Evolutionary conservation across 2,888 invertebrate species (phyloP).

Genomic region (Diadromus collaris): DNA sequence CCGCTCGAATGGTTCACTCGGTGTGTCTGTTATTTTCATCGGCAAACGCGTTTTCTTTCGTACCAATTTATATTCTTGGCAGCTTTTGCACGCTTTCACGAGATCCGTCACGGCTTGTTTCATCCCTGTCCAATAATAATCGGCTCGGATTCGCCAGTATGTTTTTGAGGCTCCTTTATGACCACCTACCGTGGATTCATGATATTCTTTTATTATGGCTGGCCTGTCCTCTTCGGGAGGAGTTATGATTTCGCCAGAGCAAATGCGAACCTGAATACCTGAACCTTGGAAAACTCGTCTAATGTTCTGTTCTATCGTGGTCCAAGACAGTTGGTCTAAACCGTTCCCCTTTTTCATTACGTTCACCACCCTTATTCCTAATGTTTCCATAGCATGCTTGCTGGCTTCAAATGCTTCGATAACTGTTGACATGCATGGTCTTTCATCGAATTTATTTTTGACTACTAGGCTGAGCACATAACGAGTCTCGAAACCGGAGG

Average conservation of each 20-base stretch:
- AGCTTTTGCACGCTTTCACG: conserved; percentile 53
- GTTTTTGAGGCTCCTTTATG: conserved; percentile 52
- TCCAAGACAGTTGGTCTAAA: neutral
- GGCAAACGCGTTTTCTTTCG: conserved; percentile 30
- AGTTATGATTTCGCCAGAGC: conserved; percentile 16
- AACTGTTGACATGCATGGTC: neutral
- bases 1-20: conserved; percentile 50
- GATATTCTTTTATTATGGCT: conserved; percentile 51
- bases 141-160: conserved; percentile 32
- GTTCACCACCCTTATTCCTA: neutral
- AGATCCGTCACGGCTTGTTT: conserved; percentile 48
- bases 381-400: conserved; percentile 1
- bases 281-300: conserved; percentile 6
- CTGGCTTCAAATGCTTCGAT: neutral
- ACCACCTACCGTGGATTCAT: conserved; percentile 50
- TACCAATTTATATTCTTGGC: conserved; percentile 56
- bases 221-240: conserved; percentile 21
- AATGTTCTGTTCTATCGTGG: neutral
- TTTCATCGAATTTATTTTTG: neutral
- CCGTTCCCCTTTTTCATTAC: neutral
- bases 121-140: conserved; percentile 59
- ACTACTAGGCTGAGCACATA: neutral
- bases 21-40: conserved; percentile 42
- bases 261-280: conserved; percentile 17
- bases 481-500: neutral